Percentiles rank a stretch among this genome's conserved stretches.
Conservation (phyloP, 2,888 invertebrate species). For the Drosophila nr. medialis region DNA sequence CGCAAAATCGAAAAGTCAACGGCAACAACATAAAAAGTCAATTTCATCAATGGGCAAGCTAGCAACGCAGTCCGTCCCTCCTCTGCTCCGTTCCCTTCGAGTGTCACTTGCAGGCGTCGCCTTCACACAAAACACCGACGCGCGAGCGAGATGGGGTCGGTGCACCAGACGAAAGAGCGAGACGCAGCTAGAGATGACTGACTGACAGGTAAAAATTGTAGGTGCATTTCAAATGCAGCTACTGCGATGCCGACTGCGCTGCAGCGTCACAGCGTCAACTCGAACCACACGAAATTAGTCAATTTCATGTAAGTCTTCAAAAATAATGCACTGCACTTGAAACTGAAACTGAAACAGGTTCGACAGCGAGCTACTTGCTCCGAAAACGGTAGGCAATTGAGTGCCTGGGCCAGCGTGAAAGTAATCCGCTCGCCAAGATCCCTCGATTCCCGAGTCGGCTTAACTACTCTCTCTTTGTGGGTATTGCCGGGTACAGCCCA, state of each 20-base stretch:
- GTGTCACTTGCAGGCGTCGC: conserved; percentile 74
- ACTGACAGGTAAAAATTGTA: conserved; percentile 76
- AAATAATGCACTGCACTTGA: conserved; percentile 59
- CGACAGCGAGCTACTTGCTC: conserved; percentile 46
- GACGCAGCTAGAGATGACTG: conserved; percentile 36
- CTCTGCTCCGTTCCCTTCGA: conserved; percentile 29
- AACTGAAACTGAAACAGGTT: conserved; percentile 67
- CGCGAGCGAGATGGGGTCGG: conserved; percentile 11
- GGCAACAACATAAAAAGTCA: conserved; percentile 79
- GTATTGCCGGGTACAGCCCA: conserved; percentile 45
- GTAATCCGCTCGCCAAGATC: conserved; percentile 64
- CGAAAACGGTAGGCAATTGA: conserved; percentile 59
- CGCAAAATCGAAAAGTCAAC: conserved; percentile 69
- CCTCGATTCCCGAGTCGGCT: conserved; percentile 27
- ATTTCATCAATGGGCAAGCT: conserved; percentile 82
- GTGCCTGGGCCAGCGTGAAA: conserved; percentile 57
- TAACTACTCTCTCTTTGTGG: conserved; percentile 47
- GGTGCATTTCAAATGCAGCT: conserved; percentile 64
- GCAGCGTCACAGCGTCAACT: conserved; percentile 33
- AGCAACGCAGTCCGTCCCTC: conserved; percentile 20
- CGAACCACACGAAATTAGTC: conserved; percentile 73
- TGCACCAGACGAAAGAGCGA: conserved; percentile 8
- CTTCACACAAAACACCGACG: conserved; percentile 54
- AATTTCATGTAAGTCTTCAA: conserved; percentile 75
- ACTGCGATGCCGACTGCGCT: conserved; percentile 39